Evolutionary conservation across 2,888 invertebrate genomes (phyloP), one percentile per base, ranked within the genome.

Genomic region (Diaphora mendica): DNA sequence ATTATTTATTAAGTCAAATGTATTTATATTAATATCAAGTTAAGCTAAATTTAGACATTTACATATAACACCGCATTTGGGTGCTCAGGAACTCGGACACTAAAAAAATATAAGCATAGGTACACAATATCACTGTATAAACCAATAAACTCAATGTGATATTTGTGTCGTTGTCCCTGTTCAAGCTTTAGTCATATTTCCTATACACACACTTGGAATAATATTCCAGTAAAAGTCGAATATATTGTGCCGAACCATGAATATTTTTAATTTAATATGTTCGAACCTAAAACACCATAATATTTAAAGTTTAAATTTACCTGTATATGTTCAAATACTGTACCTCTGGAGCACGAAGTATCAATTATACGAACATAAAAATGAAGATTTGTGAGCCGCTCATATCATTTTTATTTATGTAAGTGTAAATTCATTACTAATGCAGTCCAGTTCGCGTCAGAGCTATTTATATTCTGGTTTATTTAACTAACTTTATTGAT

Each of bases 381-480:
- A 26, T 59, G 30, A 62, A 62, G 59, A 17, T 30, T 17, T 30
- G 30, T 62, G 0, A 17, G 30, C 62, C 62, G 30, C 15, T 62
- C 17, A 30, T 62, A 62, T 62, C 62, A 17, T 26, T 5, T 7
- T 30, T 30, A 62, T 48, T n/a, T 26, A 65, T 15, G 35, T 33
- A 68, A 68, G 35, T 65, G 39, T n/a, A 65, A 35, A 65, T 39
- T 65, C 11, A 64, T 68, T 51, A 55, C 39, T 55, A 15, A 51
- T 68, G 35, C 55, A 68, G 35, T 55, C n/a, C 23, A n/a, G 13
- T 33, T 23, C 69, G 65, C 70, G 77, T 81, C 80, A 79, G 71
- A 73, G 78, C 81, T 85, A 86, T 87, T 85, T 87, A 82, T 79
- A 77, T 78, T 76, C 71, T 73, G 72, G 75, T 82, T 79, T 79